Evolutionary conservation across 2,113 vertebrate genomes (phyloP).

Genomic region (Cephalopholis sonnerati): DNA sequence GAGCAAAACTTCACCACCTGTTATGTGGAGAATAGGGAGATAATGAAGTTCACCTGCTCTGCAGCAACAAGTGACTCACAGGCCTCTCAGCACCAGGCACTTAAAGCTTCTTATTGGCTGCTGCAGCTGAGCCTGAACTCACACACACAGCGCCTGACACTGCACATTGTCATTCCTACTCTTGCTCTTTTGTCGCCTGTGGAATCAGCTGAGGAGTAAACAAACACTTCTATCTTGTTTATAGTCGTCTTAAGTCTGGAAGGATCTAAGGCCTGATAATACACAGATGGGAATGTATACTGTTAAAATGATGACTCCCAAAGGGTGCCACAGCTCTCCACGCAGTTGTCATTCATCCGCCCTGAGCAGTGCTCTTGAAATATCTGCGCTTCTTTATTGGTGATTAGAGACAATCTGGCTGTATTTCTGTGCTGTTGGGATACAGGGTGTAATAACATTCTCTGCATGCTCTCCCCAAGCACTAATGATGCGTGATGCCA

Average conservation of each 20-base stretch:
- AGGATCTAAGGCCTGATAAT: conserved; percentile 46
- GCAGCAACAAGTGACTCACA: conserved; percentile 48
- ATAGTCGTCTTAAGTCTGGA: conserved; percentile 43
- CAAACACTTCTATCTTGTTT: conserved; percentile 66
- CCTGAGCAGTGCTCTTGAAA: conserved; percentile 55
- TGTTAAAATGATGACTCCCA: conserved; percentile 55
- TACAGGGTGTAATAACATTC: conserved; percentile 52
- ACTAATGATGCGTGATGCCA: conserved; percentile 64
- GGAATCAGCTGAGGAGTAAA: conserved; percentile 59
- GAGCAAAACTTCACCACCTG: not conserved
- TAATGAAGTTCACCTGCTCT: conserved; percentile 54
- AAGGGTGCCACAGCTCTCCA: conserved; percentile 17
- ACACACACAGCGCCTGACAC: not conserved
- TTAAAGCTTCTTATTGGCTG: conserved; percentile 42
- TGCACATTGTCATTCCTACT: not conserved
- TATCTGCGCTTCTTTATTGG: conserved; percentile 54
- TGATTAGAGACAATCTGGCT: conserved; percentile 58
- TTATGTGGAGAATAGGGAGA: not conserved
- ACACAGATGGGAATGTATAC: conserved; percentile 36
- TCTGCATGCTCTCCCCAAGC: conserved; percentile 20
- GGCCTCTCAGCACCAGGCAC: conserved; percentile 34
- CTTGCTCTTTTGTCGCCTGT: conserved; percentile 22
- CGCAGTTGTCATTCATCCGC: conserved; percentile 45
- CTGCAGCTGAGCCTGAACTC: not conserved
- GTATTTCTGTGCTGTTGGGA: conserved; percentile 39